Percentiles rank a stretch among this genome's conserved stretches.
These are phyloP conservation scores for Dermolepida albohirtum DNA, from an alignment of 2,888 invertebrate species.

Conservation along the genomic window DNA sequence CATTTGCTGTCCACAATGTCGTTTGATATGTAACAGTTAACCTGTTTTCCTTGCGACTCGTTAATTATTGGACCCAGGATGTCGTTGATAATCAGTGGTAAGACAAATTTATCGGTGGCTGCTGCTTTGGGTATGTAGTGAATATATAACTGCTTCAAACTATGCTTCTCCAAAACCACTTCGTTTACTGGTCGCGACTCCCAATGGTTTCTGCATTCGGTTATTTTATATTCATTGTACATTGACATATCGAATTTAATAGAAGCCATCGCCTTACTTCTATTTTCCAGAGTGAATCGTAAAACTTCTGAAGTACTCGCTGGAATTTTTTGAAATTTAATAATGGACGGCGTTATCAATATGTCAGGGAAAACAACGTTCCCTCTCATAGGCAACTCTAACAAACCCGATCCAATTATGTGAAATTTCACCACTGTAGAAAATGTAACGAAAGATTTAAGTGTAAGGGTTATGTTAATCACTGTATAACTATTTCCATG, in stretches of 20 bases:
- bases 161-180: conserved; percentile 47
- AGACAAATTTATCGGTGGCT: conserved; percentile 69
- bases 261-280: conserved; percentile 7
- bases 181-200: conserved; percentile 53
- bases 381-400: conserved; percentile 34
- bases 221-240: conserved; percentile 32
- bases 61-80: conserved; percentile 69
- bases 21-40: not conserved
- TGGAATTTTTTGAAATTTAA: conserved; percentile 46
- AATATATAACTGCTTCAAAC: conserved; percentile 55
- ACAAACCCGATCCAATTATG: not conserved
- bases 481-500: conserved; percentile 1
- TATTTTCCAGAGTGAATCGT: conserved; percentile 42
- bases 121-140: conserved; percentile 64
- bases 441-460: conserved; percentile 12
- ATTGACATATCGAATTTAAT: conserved; percentile 32
- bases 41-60: not conserved
- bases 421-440: conserved; percentile 4
- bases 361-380: conserved; percentile 43
- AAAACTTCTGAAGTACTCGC: conserved; percentile 45
- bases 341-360: conserved; percentile 34
- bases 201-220: conserved; percentile 12
- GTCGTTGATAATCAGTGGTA: conserved; percentile 72
- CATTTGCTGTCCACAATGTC: not conserved
- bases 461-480: conserved; percentile 2